Conservation (phyloP, 2,113 vertebrate species). For the Triplophysa tibetana region DNA sequence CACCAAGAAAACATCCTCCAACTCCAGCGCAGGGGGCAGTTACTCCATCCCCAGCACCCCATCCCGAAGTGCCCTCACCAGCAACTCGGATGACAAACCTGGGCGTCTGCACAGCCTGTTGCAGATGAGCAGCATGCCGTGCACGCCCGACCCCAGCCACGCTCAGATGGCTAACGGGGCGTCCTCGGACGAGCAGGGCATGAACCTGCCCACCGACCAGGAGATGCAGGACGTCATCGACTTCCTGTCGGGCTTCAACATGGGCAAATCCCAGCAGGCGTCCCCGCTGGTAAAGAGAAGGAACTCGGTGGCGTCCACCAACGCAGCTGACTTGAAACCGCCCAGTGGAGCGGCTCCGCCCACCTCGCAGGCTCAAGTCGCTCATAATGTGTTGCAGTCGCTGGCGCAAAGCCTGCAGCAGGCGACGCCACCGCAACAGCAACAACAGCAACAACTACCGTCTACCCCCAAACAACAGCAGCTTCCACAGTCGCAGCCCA, state of each 20-base stretch:
- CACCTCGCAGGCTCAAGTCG: constrained; percentile 72
- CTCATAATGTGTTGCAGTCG: constrained; percentile 79
- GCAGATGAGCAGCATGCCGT: constrained; percentile 80
- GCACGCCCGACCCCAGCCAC: constrained; percentile 71
- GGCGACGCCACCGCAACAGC: constrained; percentile 29
- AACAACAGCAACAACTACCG: constrained; percentile 68
- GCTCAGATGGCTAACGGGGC: constrained; percentile 82
- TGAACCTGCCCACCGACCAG: constrained; percentile 97
- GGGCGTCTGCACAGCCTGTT: constrained; percentile 84
- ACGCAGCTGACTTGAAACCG: constrained; percentile 84
- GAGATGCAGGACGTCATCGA: constrained; percentile 99
- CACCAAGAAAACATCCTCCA: constrained; percentile 92
- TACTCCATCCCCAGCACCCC: constrained; percentile 91
- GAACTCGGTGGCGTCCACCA: constrained; percentile 87
- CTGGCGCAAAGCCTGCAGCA: constrained; percentile 72
- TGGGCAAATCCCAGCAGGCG: constrained; percentile 97
- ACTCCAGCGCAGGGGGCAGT: constrained; percentile 77
- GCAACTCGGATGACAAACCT: constrained; percentile 83
- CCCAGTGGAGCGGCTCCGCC: constrained; percentile 74
- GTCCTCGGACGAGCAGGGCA: constrained; percentile 88
- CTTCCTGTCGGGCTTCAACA: constrained; percentile 98
- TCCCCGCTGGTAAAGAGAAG: constrained; percentile 90
- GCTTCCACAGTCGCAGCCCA: constrained; percentile 40
- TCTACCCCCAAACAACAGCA: constrained; percentile 55
- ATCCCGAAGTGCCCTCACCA: constrained; percentile 79